These are phyloP conservation scores for Pollachius pollachius DNA, from an alignment of 2,113 vertebrate species.

Conservation along the genomic window DNA sequence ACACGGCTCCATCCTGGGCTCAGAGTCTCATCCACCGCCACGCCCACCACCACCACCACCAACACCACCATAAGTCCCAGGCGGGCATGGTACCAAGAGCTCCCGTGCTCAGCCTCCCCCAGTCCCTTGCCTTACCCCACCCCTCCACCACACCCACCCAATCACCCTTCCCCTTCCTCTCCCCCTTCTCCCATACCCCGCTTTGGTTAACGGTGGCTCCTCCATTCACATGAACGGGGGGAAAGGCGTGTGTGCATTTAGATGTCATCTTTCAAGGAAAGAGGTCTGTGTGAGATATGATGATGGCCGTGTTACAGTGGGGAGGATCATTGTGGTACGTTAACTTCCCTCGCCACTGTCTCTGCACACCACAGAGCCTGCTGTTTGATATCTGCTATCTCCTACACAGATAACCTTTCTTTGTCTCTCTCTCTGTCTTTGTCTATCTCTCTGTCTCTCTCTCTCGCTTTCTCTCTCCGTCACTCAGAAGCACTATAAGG, in stretches of 20 bases:
- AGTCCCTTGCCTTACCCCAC: too few relatives aligned
- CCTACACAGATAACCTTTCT: conserved; percentile 63
- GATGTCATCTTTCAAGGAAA: background rate
- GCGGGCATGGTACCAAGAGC: conserved; percentile 59
- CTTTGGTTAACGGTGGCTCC: conserved; percentile 60
- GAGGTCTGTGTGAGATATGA: conserved; percentile 45
- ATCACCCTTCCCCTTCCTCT: conserved; percentile 25
- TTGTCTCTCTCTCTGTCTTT: conserved; percentile 2
- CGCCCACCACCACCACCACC: conserved; percentile 27
- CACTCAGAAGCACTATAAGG: conserved; percentile 40
- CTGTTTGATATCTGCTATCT: conserved; percentile 66
- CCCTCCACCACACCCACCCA: too few relatives aligned
- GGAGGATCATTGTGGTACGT: conserved; percentile 60
- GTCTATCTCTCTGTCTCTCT: background rate
- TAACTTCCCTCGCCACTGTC: conserved; percentile 37
- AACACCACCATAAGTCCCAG: conserved; percentile 67
- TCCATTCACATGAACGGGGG: conserved; percentile 27
- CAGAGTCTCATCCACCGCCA: conserved; percentile 57
- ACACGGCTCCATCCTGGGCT: conserved; percentile 62
- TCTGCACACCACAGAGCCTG: conserved; percentile 59
- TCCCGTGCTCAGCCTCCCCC: conserved; percentile 46
- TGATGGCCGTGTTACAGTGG: conserved; percentile 53
- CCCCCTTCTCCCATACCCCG: conserved; percentile 41
- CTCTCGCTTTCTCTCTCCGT: conserved; percentile 23
- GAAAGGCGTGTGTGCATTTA: conserved; percentile 4